phyloP scores from a whole-genome alignment of 1,140 invertebrate species.

The Euborellia annulipes region DNA sequence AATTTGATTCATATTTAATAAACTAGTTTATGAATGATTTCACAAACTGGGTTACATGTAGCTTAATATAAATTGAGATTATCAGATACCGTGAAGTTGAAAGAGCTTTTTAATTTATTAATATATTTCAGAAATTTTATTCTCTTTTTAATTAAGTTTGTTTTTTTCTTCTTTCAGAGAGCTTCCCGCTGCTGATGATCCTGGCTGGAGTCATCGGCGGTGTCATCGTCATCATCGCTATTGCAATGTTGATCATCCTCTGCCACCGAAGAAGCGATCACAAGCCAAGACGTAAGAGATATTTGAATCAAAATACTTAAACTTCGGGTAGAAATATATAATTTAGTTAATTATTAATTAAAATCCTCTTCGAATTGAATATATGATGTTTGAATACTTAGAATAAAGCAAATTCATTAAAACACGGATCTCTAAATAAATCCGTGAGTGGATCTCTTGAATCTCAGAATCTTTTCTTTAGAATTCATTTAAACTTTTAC shows the following conservation, averaged over 20 bases:
- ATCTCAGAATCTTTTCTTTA: no score
- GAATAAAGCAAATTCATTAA: no score
- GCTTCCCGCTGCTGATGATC: constrained; percentile 44
- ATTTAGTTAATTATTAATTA: neutral
- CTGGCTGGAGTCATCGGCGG: constrained; percentile 44
- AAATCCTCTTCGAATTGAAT: neutral
- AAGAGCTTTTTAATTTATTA: neutral
- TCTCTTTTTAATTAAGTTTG: constrained; percentile 11
- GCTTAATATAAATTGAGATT: no score
- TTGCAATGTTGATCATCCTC: constrained; percentile 46
- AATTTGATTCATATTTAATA: no score
- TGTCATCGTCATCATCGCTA: constrained; percentile 42
- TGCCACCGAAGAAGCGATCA: constrained; percentile 38
- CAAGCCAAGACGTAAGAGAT: constrained; percentile 25
- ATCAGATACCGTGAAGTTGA: neutral
- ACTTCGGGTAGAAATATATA: neutral
- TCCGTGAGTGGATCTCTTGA: no score
- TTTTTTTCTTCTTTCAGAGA: constrained; percentile 33
- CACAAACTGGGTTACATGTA: no score
- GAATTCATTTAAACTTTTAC: no score
- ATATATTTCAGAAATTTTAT: no score
- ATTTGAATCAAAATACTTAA: constrained; percentile 2
- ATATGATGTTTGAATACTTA: no score
- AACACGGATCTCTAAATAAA: no score
- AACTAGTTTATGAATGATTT: no score